Base-by-base conservation (phyloP, 2,113 vertebrate genomes). In the Sander vitreus region DNA sequence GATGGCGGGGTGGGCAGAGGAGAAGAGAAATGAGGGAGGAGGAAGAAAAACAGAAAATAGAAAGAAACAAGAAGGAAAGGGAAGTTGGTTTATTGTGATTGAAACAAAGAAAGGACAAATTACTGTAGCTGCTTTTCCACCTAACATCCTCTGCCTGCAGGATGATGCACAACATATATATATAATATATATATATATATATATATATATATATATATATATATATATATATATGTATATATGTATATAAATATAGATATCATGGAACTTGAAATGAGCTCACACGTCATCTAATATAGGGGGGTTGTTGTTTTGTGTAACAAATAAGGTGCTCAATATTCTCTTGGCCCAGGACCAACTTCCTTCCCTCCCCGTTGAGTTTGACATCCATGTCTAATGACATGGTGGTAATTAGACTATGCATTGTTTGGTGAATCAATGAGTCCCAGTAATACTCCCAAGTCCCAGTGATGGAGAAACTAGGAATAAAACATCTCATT, bases 351-450 rank as follows among this genome's bases (percentile, higher is more conserved):
- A 0, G 36, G 50, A 85, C 84, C 84, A 92, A 90, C 68, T 60
- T 54, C 23, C 33, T 81, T 36, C 54, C 75, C 74, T 84, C 84
- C 74, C 85, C 1, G 3, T 47, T 81, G 80, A 84, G 59, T 73
- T 64, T 79, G 78, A 88, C 79, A 79, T 86, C 83, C 81, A 72
- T 81, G 89, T 81, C 27, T 84, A 89, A 88, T 88, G 87, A 84
- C 62, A 81, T 27, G 3, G 39, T 55, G 74, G 71, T 88, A 88
- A 91, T 89, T 87, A 89, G 81, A 83, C 78, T 19, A 63, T 66
- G 84, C 58, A 76, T 87, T 82, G 89, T 89, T 88, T 73, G 80
- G 67, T 57, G 68, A 63, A 68, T 89, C 81, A 83, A 18, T 27
- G 78, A 88, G 70, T 71, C 68, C 57, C 85, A 79, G 73, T 33